phyloP scores from a whole-genome alignment of 2,113 vertebrate genomes.

The Aspidoscelis tigris region DNA sequence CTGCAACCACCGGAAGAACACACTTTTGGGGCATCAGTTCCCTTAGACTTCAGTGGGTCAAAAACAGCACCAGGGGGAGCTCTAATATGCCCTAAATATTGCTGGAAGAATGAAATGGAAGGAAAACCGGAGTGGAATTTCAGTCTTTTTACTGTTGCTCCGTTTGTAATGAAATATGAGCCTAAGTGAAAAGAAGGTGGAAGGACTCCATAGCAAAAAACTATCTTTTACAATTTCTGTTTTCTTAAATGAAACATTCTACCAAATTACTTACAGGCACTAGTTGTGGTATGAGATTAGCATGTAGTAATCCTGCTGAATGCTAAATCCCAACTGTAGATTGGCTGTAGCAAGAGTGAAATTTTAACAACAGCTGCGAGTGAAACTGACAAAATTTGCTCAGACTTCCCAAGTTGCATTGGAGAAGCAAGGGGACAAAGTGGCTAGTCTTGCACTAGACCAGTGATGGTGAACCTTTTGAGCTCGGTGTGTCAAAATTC shows the following conservation, averaged over 20 bases:
- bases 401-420: too few species aligned
- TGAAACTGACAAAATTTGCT: too few species aligned
- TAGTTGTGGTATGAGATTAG: not conserved
- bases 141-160: constrained; percentile 53
- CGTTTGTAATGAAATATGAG: constrained; percentile 63
- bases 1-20: not conserved
- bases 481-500: too few species aligned
- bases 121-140: constrained; percentile 3
- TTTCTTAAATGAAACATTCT: not conserved
- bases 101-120: constrained; percentile 33
- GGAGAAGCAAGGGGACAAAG: too few species aligned
- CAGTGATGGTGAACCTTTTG: too few species aligned
- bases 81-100: constrained; percentile 56
- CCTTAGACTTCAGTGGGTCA: accelerated
- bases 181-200: not conserved
- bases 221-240: not conserved
- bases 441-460: too few species aligned
- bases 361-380: too few species aligned
- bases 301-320: too few species aligned
- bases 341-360: too few species aligned
- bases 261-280: not conserved
- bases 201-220: not conserved
- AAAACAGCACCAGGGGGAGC: constrained; percentile 76
- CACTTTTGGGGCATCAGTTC: accelerated
- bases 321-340: too few species aligned